Evolutionary conservation across 2,113 vertebrate genomes (phyloP).

Genomic region (Phrynosoma blainvillii): DNA sequence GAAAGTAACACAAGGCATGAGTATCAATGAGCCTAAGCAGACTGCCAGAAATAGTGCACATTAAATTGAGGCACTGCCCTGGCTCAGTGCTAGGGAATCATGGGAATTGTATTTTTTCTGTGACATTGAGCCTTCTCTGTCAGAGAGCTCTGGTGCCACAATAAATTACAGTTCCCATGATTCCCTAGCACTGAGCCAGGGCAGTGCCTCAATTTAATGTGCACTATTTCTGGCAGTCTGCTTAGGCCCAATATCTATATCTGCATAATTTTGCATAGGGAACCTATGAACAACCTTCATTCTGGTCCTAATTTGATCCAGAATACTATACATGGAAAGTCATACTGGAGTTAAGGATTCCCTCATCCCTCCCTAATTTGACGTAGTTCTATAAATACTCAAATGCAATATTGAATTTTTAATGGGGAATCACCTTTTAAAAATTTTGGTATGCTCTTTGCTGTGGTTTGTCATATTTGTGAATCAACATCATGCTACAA

Average conservation of each 20-base stretch:
- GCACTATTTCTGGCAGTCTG: too few relatives aligned
- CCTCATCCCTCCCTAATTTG: background rate
- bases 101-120: too few relatives aligned
- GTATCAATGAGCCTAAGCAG: too few relatives aligned
- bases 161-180: too few relatives aligned
- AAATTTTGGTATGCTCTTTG: background rate
- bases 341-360: background rate
- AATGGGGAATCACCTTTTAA: conserved; percentile 37
- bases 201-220: too few relatives aligned
- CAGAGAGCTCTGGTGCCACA: too few relatives aligned
- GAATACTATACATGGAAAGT: conserved; percentile 32
- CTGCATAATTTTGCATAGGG: conserved; percentile 55
- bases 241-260: conserved; percentile 11
- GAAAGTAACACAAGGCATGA: conserved; percentile 55
- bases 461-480: conserved; percentile 66
- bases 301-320: conserved; percentile 36
- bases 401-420: conserved; percentile 13
- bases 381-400: conserved; percentile 6
- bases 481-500: conserved; percentile 68
- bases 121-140: too few relatives aligned
- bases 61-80: too few relatives aligned
- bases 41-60: too few relatives aligned
- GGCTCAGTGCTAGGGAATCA: too few relatives aligned
- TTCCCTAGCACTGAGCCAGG: too few relatives aligned
- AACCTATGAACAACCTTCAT: conserved; percentile 52